A percentile compares a stretch with the other conserved stretches of the same genome.
These are phyloP conservation scores for Anarhynchus alexandrinus DNA, from an alignment of 2,113 vertebrate species.

Conservation along the genomic window DNA sequence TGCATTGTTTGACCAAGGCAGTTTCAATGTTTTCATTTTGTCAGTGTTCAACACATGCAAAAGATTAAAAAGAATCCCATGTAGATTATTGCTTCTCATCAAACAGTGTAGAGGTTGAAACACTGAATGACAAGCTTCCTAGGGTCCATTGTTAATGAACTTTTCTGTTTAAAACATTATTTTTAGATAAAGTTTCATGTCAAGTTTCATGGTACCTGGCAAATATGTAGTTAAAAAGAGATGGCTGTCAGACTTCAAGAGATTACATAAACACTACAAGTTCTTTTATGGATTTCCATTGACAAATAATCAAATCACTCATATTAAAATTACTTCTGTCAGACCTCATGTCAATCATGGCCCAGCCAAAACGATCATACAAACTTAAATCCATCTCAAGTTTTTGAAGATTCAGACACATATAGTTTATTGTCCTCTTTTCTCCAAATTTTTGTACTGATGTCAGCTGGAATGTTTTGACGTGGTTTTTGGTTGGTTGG, in stretches of 20 bases:
- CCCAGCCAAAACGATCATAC: neutral
- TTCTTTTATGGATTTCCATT: neutral
- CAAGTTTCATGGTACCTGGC: neutral
- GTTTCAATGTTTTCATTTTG: neutral
- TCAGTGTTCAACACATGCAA: neutral
- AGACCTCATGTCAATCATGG: neutral
- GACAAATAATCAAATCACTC: neutral
- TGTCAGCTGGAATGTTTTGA: neutral
- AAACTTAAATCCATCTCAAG: neutral
- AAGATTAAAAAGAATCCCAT: neutral
- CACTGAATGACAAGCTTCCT: neutral
- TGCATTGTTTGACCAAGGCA: neutral
- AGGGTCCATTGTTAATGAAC: neutral
- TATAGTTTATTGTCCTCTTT: neutral
- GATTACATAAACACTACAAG: neutral
- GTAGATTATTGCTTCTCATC: neutral
- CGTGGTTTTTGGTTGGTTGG: fast-evolving
- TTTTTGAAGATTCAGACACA: neutral
- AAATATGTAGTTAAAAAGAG: neutral
- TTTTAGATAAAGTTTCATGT: neutral
- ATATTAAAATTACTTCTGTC: neutral
- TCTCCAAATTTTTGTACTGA: neutral
- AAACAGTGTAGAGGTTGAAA: neutral
- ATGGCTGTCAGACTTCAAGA: neutral
- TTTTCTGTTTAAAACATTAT: neutral